Base-by-base conservation (phyloP, 1,140 invertebrate species). In the Drosophila auraria region DNA sequence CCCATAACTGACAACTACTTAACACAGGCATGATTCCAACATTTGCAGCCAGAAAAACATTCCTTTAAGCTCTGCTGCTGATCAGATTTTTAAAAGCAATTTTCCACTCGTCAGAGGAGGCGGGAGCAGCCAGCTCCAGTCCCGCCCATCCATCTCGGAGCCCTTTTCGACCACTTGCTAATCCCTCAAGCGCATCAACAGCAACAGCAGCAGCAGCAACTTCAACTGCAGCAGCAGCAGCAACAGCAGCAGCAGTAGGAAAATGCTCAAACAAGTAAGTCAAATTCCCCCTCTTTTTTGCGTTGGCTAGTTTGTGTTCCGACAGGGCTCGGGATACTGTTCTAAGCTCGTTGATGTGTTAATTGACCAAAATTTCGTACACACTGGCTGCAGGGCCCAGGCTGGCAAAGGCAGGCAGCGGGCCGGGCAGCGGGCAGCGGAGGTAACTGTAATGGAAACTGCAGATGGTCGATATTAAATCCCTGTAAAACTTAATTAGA, bases 401-500 rank as follows among this genome's bases (percentile, higher is more conserved):
- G 17, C 9, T 17, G 69, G 6, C 2, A 12, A 17, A 6, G 2
- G 69, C 54, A 27, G 61, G 20, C 20, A 20, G 20, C 20, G 20
- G 20, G 20, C 20, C 20, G 20, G 20, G 20, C 20, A 20, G 20
- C 20, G 20, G 61, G 30, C 38, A 12, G 70, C 15, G 25, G 23
- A 11, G 36, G 51, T 14, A 54, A 58, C 33, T 68, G 81, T 72
- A 80, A 68, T 83, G 69, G 82, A 69, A 80, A 66, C 81, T 80
- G 65, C 68, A 80, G 83, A 78, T 80, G 76, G 84, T 87, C 84
- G 84, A 84, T 89, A 89, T 90, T 87, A 92, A 92, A 92, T 92
- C 90, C 80, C 86, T 82, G 90, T 82, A 92, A 89, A 92, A 92
- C 86, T 92, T 92, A 92, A 92, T 92, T 92, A 92, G 91, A 92